Evolutionary conservation across 2,113 vertebrate genomes (phyloP).

Genomic region (Genyomyrus donnyi): DNA sequence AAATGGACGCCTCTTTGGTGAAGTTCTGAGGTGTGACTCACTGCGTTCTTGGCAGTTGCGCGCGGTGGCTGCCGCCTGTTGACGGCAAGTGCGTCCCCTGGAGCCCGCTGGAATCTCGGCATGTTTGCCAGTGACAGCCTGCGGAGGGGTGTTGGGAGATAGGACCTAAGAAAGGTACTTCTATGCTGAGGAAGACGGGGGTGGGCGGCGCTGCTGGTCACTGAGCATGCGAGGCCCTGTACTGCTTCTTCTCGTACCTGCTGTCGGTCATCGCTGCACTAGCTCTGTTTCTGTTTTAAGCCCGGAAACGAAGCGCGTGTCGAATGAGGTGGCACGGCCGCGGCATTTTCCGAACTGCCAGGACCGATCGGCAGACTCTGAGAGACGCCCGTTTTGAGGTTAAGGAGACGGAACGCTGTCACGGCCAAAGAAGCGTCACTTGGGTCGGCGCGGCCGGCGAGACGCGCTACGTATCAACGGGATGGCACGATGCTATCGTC

Average conservation of each 20-base stretch:
- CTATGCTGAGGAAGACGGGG: neutral
- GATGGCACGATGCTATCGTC: neutral
- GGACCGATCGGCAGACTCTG: neutral
- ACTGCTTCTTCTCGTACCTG: neutral
- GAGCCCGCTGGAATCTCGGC: slow-evolving; percentile 16
- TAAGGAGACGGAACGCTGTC: neutral
- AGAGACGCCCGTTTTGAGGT: neutral
- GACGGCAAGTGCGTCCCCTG: slow-evolving; percentile 13
- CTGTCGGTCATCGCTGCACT: neutral
- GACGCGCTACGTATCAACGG: neutral
- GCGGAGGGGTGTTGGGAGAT: neutral
- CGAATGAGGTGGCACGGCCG: neutral
- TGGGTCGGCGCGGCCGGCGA: neutral
- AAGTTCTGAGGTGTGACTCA: slow-evolving; percentile 22
- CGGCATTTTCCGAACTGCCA: neutral
- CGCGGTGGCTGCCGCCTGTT: neutral
- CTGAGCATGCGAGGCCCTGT: neutral
- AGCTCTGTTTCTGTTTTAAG: neutral
- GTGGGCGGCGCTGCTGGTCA: neutral
- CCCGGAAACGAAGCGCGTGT: neutral
- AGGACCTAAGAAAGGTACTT: neutral
- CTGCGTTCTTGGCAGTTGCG: slow-evolving; percentile 9
- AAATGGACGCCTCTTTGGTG: slow-evolving; percentile 14
- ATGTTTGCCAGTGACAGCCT: slow-evolving; percentile 6
- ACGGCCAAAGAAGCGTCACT: neutral